Evolutionary conservation across 2,888 invertebrate species (phyloP).

Genomic region (Calliscelio sp.): DNA sequence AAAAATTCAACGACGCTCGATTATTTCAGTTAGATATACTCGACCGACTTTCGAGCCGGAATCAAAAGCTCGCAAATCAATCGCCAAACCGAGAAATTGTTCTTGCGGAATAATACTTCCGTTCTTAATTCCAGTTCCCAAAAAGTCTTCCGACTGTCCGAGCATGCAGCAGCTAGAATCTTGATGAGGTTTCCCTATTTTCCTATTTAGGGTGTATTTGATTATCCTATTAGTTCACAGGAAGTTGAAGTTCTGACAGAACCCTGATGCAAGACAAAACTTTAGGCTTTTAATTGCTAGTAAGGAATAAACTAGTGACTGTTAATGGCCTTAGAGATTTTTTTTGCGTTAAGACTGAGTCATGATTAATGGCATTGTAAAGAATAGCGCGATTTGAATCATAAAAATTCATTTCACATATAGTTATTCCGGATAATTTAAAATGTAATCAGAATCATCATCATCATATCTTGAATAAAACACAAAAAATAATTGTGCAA

Average conservation of each 20-base stretch:
- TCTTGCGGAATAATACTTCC: conserved; percentile 23
- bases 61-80: background rate
- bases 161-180: conserved; percentile 9
- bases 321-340: conserved; percentile 40
- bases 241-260: conserved; percentile 8
- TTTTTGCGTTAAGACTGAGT: conserved; percentile 24
- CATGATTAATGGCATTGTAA: conserved; percentile 26
- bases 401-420: conserved; percentile 15
- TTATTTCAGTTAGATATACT: background rate
- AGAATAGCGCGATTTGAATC: conserved; percentile 13
- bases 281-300: conserved; percentile 34
- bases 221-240: conserved; percentile 48
- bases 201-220: conserved; percentile 29
- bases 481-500: background rate
- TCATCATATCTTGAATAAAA: too few species aligned
- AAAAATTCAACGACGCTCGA: background rate
- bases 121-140: conserved; percentile 18
- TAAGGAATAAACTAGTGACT: conserved; percentile 8
- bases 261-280: conserved; percentile 8
- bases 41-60: background rate
- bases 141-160: background rate
- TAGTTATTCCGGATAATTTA: background rate
- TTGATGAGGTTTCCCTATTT: conserved; percentile 36
- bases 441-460: background rate
- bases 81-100: background rate